Base-by-base conservation (phyloP, 2,113 vertebrate genomes). In the Pithys albifrons region DNA sequence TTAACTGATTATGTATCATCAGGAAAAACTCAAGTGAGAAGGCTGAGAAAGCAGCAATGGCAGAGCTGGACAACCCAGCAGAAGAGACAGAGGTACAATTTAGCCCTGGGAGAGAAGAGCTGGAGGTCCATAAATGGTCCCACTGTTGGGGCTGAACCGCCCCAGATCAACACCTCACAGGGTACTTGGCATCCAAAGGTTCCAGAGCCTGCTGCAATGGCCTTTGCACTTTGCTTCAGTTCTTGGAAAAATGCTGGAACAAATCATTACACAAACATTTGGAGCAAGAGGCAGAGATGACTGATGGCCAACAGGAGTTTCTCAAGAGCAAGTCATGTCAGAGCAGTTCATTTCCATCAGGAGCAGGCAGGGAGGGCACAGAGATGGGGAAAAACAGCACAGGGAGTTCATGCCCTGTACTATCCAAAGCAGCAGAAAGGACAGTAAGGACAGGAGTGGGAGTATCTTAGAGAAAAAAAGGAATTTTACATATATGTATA, bases 161-260 rank as follows among this genome's bases (percentile, higher is more conserved):
- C 62, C 24, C 77, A 78, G 57, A 81, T 25, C 3, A 1, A 14
- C 2, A 0, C 75, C 66, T 83, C 59, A 18, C 6, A 52, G 31
- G 49, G 72, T 9, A 80, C 67, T 71, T n/a, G 14, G 74, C 41
- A 49, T 11, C 75, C 29, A 59, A 90, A 82, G 28, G 37, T 29
- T 78, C 77, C 91, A 88, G 74, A 81, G 57, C 9, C 39, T 29
- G 55, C 43, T 73, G 91, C 77, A 87, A 52, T 31, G 74, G 81
- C 77, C 70, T 91, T 77, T 64, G 59, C 89, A 49, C 31, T 89
- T 70, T n/a, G 13, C 70, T 70, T 57, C 77, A 72, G 41, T 89
- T 89, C 93, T 87, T 82, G 85, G 90, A 88, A 97, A 96, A 96
- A 89, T 5, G 54, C 65, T 87, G 72, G 65, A 91, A 89, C 18